Evolutionary conservation across 2,797 vertebrate species (phyloP), one percentile per base, ranked within the genome.

Genomic region (Rhabdomys pumilio): DNA sequence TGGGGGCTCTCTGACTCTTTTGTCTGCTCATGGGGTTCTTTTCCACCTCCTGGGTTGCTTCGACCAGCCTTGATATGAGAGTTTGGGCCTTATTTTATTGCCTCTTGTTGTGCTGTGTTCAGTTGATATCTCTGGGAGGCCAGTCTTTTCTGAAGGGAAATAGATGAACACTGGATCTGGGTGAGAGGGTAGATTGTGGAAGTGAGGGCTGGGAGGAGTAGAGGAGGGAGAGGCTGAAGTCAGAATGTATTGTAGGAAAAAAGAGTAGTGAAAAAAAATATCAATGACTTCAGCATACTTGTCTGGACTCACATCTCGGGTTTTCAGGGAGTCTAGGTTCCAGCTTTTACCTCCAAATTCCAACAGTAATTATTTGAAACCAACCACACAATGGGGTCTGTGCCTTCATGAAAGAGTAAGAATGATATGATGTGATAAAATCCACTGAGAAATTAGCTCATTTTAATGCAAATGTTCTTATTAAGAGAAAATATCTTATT

Each of bases 341-440:
- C 41, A 93, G 47, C 12, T 81, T 90, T 84, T 29, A 38, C 22
- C 13, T 92, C 47, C 8, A 38, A 24, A 31, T 59, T 82, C 87
- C 4, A 84, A 73, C 53, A 94, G n/a, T 95, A 95, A 96, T 90
- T 81, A 69, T 76, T 72, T 95, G 86, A 38, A 67, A 73, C 77
- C 38, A 69, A 57, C 93, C 50, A 79, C 19, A 90, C 50, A 29
- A 7, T 55, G 22, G 85, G 22, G 3, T 50, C 90, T 93, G 31
- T 55, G 24, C 22, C 80, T 95, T 92, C 57, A 80, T 63, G 61
- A 84, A 76, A 9, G 61, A 96, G 83, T 59, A 95, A 83, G 9
- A 15, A 55, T 44, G 57, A 75, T 6, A 24, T 77, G 22, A 83
- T 24, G 20, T 81, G 65, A 89, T 50, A 90, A 93, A 53, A 93